Conservation (phyloP, 2,797 vertebrate species). For the Sylvia borin region DNA sequence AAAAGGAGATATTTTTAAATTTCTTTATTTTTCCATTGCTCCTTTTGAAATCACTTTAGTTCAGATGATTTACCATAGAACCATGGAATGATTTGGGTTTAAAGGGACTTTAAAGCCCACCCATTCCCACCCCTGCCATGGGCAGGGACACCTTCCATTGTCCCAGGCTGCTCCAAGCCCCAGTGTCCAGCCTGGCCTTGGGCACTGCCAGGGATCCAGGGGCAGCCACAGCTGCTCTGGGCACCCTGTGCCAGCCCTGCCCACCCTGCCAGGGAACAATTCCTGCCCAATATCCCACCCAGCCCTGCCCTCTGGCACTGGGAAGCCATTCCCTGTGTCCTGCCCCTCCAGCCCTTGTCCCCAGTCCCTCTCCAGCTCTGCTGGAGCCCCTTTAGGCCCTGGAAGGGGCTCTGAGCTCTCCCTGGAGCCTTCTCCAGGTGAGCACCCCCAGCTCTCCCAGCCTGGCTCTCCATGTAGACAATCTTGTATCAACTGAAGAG, state of each 20-base stretch:
- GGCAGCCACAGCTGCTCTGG: not conserved
- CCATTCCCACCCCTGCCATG: rapidly evolving
- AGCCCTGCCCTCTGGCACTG: not conserved
- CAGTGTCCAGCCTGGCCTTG: not conserved
- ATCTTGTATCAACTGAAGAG: not conserved
- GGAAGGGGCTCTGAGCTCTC: rapidly evolving
- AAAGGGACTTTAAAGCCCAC: rapidly evolving
- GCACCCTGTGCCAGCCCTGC: not conserved
- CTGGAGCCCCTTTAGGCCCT: not conserved
- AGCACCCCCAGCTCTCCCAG: not conserved
- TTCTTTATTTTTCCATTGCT: not conserved
- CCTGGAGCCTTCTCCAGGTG: not conserved
- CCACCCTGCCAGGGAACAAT: not conserved
- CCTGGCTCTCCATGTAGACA: too few relatives aligned
- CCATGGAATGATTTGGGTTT: not conserved
- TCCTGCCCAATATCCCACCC: not conserved
- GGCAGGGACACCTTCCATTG: not conserved
- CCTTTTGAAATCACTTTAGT: not conserved
- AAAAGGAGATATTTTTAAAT: not conserved
- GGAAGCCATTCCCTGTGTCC: not conserved
- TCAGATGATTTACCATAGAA: not conserved
- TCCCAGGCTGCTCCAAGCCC: not conserved
- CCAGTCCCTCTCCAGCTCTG: not conserved
- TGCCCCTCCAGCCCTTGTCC: not conserved
- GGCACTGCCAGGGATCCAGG: not conserved